Evolutionary conservation across 2,888 invertebrate genomes (phyloP).

Genomic region (Schizaphis graminum): DNA sequence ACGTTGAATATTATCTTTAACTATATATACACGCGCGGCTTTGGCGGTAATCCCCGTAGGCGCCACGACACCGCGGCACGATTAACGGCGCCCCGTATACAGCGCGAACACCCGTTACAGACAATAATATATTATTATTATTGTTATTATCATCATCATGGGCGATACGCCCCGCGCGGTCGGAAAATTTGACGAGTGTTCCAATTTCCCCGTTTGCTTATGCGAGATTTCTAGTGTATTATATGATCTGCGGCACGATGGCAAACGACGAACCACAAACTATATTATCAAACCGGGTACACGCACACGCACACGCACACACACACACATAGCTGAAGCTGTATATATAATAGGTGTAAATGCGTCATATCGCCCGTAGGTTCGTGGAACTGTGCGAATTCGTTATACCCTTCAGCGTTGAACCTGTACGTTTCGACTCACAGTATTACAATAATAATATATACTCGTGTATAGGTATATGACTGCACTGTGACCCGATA

Average conservation of each 20-base stretch:
- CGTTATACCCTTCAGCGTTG: background rate
- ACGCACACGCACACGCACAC: no score
- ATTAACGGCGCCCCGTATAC: background rate
- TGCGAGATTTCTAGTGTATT: background rate
- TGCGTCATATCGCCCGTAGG: background rate
- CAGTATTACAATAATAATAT: background rate
- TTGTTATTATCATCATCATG: background rate
- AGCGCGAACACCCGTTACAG: conserved; percentile 6
- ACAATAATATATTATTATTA: background rate
- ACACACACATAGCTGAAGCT: background rate
- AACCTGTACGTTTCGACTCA: background rate
- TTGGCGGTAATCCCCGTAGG: background rate
- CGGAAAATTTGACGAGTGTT: background rate
- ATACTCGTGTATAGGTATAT: no score
- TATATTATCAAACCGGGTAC: background rate
- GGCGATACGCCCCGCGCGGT: background rate
- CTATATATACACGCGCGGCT: background rate
- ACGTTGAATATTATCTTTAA: background rate
- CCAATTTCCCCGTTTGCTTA: background rate
- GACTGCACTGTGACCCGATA: no score
- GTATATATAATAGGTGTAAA: background rate
- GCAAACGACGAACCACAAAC: background rate
- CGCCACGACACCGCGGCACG: conserved; percentile 2
- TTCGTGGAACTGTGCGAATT: background rate
- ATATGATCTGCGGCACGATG: background rate